A percentile compares a stretch with the other conserved stretches of the same genome.
These are phyloP conservation scores for Acanthoscelides obtectus DNA, from an alignment of 2,888 invertebrate genomes.

Conservation along the genomic window DNA sequence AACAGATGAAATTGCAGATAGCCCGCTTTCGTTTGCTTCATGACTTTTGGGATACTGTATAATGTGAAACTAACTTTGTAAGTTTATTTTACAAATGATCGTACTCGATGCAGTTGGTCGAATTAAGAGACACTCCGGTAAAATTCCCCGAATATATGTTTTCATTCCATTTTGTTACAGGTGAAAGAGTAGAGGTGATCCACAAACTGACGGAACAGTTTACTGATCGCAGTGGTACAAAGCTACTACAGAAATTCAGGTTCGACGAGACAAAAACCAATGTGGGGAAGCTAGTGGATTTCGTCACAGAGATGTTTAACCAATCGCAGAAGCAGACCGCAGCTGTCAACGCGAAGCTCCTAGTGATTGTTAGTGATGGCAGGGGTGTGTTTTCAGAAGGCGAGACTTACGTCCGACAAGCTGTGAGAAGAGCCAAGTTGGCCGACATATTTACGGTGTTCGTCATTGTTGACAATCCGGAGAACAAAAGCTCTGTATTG, in stretches of 20 bases:
- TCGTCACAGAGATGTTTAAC: constrained; percentile 65
- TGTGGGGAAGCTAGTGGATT: constrained; percentile 77
- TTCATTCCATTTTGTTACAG: neutral
- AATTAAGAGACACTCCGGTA: too few relatives aligned
- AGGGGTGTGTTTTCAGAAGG: constrained; percentile 89
- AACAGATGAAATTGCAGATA: too few relatives aligned
- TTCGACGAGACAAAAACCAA: constrained; percentile 89
- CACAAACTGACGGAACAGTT: constrained; percentile 84
- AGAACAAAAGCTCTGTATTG: constrained; percentile 86
- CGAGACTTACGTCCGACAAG: constrained; percentile 66
- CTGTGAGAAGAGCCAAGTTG: constrained; percentile 75
- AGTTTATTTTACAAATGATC: too few relatives aligned
- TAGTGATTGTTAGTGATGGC: constrained; percentile 94
- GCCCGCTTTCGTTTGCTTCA: too few relatives aligned
- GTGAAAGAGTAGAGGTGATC: constrained; percentile 74
- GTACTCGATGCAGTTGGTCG: too few relatives aligned
- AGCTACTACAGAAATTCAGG: constrained; percentile 72
- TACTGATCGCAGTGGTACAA: constrained; percentile 79
- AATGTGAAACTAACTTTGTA: too few relatives aligned
- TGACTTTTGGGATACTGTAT: too few relatives aligned
- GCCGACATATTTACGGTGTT: constrained; percentile 90
- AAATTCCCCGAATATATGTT: too few relatives aligned
- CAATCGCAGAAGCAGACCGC: constrained; percentile 47
- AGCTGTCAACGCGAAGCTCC: constrained; percentile 69
- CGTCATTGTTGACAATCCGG: constrained; percentile 91